Percentiles rank a stretch among this genome's conserved stretches.
Conservation (phyloP, 2,888 invertebrate genomes). For the Artemia sinica region DNA sequence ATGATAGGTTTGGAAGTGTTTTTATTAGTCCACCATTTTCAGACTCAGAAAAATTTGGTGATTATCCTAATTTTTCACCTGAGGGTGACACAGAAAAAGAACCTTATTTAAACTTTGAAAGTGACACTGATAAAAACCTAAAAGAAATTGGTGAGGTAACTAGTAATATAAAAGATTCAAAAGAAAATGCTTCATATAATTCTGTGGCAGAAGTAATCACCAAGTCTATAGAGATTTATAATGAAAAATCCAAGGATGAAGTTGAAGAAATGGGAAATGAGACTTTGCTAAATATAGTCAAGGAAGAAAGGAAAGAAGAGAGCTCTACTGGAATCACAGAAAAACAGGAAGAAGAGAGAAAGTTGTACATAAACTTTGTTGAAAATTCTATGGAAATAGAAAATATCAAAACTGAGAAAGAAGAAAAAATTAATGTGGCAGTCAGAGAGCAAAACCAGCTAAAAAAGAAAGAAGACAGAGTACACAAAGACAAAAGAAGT, state of each 20-base stretch:
- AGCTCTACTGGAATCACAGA: not conserved
- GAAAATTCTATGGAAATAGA: not conserved
- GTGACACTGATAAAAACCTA: not conserved
- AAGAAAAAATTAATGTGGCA: not conserved
- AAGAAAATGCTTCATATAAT: not conserved
- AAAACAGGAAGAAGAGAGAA: not conserved
- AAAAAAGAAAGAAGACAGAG: not conserved
- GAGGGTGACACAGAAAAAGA: not conserved
- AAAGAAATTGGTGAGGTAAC: not conserved
- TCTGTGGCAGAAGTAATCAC: not conserved
- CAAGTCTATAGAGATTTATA: not conserved
- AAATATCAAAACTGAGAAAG: not conserved
- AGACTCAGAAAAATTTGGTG: constrained; percentile 1
- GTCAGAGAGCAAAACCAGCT: not conserved
- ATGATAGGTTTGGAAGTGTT: not conserved
- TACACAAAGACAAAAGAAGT: constrained; percentile 1
- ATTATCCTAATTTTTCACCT: not conserved
- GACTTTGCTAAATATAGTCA: not conserved
- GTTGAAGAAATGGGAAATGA: not conserved
- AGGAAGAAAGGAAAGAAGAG: not conserved
- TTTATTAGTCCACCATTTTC: constrained; percentile 7
- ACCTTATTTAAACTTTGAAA: not conserved
- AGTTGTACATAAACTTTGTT: not conserved
- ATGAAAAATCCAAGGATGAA: not conserved
- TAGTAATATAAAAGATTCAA: not conserved